These are phyloP conservation scores for Plotosus lineatus DNA, from an alignment of 2,113 vertebrate genomes.

Conservation along the genomic window DNA sequence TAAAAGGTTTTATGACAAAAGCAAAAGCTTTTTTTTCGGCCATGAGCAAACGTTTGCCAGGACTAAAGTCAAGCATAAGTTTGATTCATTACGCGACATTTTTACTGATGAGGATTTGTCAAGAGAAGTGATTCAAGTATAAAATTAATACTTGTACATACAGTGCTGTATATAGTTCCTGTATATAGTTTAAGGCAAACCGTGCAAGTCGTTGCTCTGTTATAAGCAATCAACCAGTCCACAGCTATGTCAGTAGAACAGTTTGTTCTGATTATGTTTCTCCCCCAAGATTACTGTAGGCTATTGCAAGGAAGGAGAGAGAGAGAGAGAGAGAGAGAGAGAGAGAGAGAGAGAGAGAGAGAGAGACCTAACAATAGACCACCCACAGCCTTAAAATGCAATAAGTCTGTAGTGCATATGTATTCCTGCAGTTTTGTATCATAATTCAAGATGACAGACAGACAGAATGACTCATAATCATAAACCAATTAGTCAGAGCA, in stretches of 20 bases:
- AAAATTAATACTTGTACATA: background rate
- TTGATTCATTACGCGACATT: background rate
- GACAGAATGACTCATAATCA: conserved; percentile 4
- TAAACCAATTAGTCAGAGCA: background rate
- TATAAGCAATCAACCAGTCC: background rate
- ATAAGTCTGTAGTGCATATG: background rate
- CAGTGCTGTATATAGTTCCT: background rate
- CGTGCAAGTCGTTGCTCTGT: background rate
- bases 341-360: too few species aligned
- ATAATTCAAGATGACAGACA: background rate
- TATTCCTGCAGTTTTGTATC: background rate
- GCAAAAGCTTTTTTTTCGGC: background rate
- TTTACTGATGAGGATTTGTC: background rate
- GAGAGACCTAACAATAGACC: background rate
- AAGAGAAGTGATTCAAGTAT: background rate
- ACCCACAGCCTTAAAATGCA: background rate
- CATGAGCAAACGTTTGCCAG: background rate
- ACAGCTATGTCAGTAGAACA: background rate
- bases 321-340: too few species aligned
- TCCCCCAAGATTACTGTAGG: background rate
- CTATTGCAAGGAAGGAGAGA: too few species aligned
- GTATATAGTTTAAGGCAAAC: conserved; percentile 3
- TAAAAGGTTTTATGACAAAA: background rate
- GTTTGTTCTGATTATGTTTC: background rate
- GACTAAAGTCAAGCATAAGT: background rate